Evolutionary conservation across 64 coral and sea anemone genomes (phyloP).

Genomic region (Montipora efflorescens): DNA sequence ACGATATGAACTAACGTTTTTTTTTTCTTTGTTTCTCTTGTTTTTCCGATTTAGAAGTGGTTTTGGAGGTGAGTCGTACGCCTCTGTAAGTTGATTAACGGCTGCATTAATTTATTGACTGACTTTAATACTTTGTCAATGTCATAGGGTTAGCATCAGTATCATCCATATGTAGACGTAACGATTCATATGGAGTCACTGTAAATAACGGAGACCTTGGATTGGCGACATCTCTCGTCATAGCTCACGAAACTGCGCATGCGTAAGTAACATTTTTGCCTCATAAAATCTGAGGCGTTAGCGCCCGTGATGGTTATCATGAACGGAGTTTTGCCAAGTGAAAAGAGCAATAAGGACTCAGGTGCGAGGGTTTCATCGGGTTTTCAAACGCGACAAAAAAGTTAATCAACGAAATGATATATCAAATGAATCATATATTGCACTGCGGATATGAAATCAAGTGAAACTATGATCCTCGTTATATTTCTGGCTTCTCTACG

Average conservation of each 20-base stretch:
- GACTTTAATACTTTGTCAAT: background rate
- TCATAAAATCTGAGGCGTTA: background rate
- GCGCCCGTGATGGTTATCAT: background rate
- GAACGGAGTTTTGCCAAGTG: too few species aligned
- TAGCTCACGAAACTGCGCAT: conserved; percentile 70
- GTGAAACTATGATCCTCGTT: too few species aligned
- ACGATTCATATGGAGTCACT: background rate
- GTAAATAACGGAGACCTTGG: conserved; percentile 59
- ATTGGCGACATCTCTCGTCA: conserved; percentile 12
- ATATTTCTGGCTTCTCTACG: too few species aligned
- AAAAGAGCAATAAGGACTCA: too few species aligned
- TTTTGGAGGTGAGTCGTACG: background rate
- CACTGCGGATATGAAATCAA: too few species aligned
- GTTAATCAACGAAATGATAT: too few species aligned
- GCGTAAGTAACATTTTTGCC: conserved; percentile 32
- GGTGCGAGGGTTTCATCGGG: too few species aligned
- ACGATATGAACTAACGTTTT: background rate
- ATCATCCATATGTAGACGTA: background rate
- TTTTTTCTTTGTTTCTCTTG: background rate
- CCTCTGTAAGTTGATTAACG: background rate
- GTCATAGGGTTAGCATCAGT: conserved; percentile 11
- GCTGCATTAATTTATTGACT: background rate
- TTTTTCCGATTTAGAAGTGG: background rate
- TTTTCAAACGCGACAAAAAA: too few species aligned
- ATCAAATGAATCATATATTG: too few species aligned